phyloP scores from a whole-genome alignment of 2,113 vertebrate species.

The Trogon melanurus region DNA sequence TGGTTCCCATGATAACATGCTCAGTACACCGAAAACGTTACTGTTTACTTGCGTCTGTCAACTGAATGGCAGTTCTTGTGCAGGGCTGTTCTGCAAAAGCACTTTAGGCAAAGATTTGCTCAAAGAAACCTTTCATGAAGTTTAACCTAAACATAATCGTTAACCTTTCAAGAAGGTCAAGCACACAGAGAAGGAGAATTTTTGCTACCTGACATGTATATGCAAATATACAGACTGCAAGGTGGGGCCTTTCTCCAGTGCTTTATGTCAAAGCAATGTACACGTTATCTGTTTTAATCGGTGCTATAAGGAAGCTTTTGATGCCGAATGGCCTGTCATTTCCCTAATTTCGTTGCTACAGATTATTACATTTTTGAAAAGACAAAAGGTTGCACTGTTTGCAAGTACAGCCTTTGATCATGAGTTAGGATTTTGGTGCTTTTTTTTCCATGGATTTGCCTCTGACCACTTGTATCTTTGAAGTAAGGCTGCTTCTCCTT shows the following conservation, averaged over 20 bases:
- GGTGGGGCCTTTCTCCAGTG: background rate
- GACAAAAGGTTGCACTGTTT: background rate
- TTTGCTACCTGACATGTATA: background rate
- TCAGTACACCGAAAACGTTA: background rate
- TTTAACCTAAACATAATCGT: slow-evolving; percentile 11
- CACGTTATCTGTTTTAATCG: background rate
- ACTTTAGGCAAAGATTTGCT: background rate
- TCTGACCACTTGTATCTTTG: background rate
- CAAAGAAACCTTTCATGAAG: background rate
- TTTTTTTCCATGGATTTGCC: background rate
- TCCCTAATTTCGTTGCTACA: background rate
- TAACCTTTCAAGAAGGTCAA: background rate
- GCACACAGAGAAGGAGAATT: background rate
- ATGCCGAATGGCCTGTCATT: background rate
- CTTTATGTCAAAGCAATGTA: background rate
- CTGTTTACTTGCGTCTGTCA: background rate
- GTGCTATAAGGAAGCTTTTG: background rate
- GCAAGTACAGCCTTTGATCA: background rate
- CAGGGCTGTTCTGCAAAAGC: background rate
- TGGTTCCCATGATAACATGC: background rate
- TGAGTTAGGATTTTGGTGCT: background rate
- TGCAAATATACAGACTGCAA: background rate
- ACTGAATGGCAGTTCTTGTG: background rate
- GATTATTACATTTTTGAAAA: background rate
- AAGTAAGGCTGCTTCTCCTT: background rate